Conservation (phyloP, 2,797 vertebrate genomes). For the Benthosema pterotum region DNA sequence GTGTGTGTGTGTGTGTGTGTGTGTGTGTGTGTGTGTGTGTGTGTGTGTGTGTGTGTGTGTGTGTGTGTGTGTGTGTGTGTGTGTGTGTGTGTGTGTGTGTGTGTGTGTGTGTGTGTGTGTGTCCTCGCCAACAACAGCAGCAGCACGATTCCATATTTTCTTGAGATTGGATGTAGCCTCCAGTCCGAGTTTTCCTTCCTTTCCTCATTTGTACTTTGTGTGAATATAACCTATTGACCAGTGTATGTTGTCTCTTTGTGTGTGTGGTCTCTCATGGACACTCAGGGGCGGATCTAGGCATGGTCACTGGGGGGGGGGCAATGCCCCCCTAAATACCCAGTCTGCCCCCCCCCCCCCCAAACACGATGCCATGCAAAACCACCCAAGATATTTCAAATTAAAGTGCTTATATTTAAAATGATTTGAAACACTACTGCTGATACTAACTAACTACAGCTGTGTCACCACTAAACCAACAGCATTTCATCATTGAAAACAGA, state of each 20-base stretch:
- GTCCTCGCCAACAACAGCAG: neutral
- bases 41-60: slow-evolving; percentile 15
- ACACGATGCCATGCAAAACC: too few species aligned
- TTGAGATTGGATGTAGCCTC: slow-evolving; percentile 1
- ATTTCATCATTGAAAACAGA: too few species aligned
- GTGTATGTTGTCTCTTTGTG: neutral
- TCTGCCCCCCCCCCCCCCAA: too few species aligned
- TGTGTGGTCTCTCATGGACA: slow-evolving; percentile 11
- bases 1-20: too few species aligned
- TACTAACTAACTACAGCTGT: too few species aligned
- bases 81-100: slow-evolving; percentile 17
- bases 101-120: slow-evolving; percentile 5
- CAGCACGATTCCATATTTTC: neutral
- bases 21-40: slow-evolving; percentile 1
- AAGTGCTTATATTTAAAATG: too few species aligned
- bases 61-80: slow-evolving; percentile 7
- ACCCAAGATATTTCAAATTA: too few species aligned
- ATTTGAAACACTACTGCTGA: too few species aligned
- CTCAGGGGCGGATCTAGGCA: too few species aligned
- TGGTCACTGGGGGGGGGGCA: too few species aligned
- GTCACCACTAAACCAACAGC: too few species aligned
- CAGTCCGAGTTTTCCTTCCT: neutral
- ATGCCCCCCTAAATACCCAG: too few species aligned
- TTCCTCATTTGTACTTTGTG: slow-evolving; percentile 3
- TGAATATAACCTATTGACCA: neutral